These are phyloP conservation scores for Drosophila tristis DNA, from an alignment of 1,140 invertebrate genomes.

Conservation along the genomic window DNA sequence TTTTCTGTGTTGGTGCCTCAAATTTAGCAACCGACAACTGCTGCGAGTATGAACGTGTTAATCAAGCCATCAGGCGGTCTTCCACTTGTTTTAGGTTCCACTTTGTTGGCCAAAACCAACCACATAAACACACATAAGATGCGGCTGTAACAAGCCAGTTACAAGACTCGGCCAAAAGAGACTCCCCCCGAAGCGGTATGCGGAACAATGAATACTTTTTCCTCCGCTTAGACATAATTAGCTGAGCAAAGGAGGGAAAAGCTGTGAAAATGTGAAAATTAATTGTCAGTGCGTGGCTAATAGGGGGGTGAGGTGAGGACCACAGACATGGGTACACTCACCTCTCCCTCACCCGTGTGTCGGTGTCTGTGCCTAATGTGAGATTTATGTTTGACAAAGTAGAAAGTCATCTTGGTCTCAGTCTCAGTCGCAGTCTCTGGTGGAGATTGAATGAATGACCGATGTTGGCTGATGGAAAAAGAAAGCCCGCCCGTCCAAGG, in stretches of 20 bases:
- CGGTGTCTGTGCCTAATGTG: constrained; percentile 60
- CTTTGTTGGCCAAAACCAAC: constrained; percentile 64
- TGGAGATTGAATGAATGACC: constrained; percentile 44
- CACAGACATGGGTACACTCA: constrained; percentile 25
- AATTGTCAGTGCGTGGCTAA: constrained; percentile 59
- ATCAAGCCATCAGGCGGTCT: constrained; percentile 49
- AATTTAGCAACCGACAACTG: constrained; percentile 44
- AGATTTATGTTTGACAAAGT: constrained; percentile 75
- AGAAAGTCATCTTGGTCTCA: constrained; percentile 60
- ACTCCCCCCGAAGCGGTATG: constrained; percentile 35
- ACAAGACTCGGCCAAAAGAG: constrained; percentile 31
- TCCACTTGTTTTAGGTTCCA: constrained; percentile 65
- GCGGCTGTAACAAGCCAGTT: constrained; percentile 25
- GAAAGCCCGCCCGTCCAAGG: constrained; percentile 46
- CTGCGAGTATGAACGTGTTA: constrained; percentile 57
- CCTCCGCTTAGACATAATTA: constrained; percentile 56
- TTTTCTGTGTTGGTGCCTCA: constrained; percentile 30
- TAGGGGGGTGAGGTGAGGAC: constrained; percentile 20
- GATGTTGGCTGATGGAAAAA: constrained; percentile 41
- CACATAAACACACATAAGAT: constrained; percentile 12
- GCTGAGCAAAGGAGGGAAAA: constrained; percentile 40
- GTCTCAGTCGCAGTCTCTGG: neutral
- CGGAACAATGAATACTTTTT: constrained; percentile 63
- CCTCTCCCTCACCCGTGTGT: constrained; percentile 1
- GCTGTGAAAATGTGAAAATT: constrained; percentile 61